Conservation (phyloP, 2,113 vertebrate species). For the Morone saxatilis region DNA sequence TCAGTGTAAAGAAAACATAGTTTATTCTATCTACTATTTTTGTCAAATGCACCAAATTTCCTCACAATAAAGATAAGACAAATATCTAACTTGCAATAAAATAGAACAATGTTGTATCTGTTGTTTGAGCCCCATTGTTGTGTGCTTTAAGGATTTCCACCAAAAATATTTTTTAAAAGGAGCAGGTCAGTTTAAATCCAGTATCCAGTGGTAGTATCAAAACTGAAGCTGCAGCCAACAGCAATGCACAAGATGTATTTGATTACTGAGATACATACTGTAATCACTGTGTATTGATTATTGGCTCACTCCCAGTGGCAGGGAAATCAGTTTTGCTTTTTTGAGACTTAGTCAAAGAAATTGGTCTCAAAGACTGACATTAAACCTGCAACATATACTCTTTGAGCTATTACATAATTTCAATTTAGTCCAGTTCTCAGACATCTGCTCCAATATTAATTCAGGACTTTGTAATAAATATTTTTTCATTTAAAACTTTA, state of each 20-base stretch:
- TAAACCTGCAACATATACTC: neutral
- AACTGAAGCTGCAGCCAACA: neutral
- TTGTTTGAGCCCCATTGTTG: neutral
- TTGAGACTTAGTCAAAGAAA: neutral
- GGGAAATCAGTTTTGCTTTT: slow-evolving; percentile 20
- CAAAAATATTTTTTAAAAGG: neutral
- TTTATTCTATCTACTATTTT: neutral
- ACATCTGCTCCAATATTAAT: neutral
- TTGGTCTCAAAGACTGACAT: neutral
- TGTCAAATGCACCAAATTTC: neutral
- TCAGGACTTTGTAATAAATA: neutral
- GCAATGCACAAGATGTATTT: slow-evolving; percentile 25
- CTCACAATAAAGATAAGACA: neutral
- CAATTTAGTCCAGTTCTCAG: neutral
- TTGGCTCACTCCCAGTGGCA: slow-evolving; percentile 7
- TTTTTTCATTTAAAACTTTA: neutral
- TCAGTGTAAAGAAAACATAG: neutral
- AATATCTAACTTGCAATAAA: neutral
- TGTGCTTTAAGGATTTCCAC: neutral
- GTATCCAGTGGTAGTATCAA: neutral
- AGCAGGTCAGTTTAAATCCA: neutral
- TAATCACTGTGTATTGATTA: slow-evolving; percentile 25
- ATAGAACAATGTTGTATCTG: neutral
- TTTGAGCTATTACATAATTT: neutral
- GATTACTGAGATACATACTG: neutral